Evolutionary conservation across 2,113 vertebrate species (phyloP), one percentile per base, ranked within the genome.

Genomic region (Hipposideros armiger): DNA sequence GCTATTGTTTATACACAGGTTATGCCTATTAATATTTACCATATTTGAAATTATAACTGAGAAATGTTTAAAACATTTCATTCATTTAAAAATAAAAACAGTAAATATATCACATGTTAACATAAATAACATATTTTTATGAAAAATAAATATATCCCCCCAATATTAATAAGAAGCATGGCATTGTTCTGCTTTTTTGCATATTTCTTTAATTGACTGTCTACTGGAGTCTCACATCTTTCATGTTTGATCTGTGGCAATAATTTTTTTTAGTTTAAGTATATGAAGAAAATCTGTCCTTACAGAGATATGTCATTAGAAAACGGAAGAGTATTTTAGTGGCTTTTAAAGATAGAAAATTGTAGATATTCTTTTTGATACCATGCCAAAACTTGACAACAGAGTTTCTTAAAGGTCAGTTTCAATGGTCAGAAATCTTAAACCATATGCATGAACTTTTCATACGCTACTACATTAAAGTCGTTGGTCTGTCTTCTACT

Each of bases 51-150:
- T 74, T 52, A 76, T 7, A 86, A 58, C 14, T 76, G 30, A 74
- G 58, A 72, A 64, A 64, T 69, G 32, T 66, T 92, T 83, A 73
- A 97, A 90, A 42, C 67, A 95, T 60, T 47, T 69, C 67, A 81
- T 47, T 70, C 32, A 87, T 77, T 87, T 90, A 11, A 67, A 95
- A 92, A 88, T 60, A 50, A 69, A 26, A 82, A 17, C 6, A 54
- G 20, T 85, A 72, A 91, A 64, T 62, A n/a, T 6, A 81, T 70
- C 45, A 19, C 7, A 58, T 36, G 4, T 67, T 56, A 89, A 28
- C 32, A 70, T 64, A 72, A 26, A 32, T 13, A 70, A 47, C 19
- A 90, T 56, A 90, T n/a, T 74, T 87, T 94, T 92, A 73, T 32
- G 28, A 87, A 96, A 87, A 80, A 92, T 62, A 74, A 83, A 50